phyloP scores from a whole-genome alignment of 2,797 vertebrate species.

The Chromis chromis region DNA sequence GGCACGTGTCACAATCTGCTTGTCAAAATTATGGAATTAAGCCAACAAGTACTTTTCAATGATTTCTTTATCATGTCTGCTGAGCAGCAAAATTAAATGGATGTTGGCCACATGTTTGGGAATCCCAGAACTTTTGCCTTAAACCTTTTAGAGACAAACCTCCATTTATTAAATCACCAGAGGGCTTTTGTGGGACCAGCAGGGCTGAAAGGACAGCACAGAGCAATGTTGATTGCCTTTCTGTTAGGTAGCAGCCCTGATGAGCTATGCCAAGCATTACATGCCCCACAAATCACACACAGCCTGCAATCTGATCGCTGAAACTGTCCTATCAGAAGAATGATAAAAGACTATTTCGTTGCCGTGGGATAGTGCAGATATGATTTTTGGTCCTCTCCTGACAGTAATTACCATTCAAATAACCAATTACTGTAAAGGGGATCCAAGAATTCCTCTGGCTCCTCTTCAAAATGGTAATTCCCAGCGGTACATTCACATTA shows the following conservation, averaged over 20 bases:
- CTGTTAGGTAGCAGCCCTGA: conserved; percentile 56
- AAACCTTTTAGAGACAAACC: conserved; percentile 8
- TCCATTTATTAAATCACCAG: conserved; percentile 33
- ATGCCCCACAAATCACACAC: conserved; percentile 64
- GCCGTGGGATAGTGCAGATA: conserved; percentile 55
- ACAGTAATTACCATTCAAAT: conserved; percentile 78
- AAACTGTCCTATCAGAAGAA: conserved; percentile 64
- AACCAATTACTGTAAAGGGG: conserved; percentile 75
- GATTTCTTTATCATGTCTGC: conserved; percentile 45
- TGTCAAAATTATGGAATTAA: conserved; percentile 33
- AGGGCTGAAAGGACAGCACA: conserved; percentile 49
- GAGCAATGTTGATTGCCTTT: conserved; percentile 55
- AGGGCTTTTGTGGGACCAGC: conserved; percentile 25
- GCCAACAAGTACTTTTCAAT: conserved; percentile 35
- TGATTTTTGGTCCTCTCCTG: conserved; percentile 63
- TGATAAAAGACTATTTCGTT: conserved; percentile 47
- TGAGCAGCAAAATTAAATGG: conserved; percentile 14
- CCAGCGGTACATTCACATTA: conserved; percentile 63
- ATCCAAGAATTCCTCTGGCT: conserved; percentile 72
- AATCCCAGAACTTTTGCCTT: not conserved
- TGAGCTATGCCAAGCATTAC: conserved; percentile 59
- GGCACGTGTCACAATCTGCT: conserved; percentile 38
- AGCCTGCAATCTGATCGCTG: conserved; percentile 50
- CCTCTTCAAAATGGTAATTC: conserved; percentile 71
- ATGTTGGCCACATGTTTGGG: conserved; percentile 45